phyloP scores from a whole-genome alignment of 2,797 vertebrate genomes.

The Gobio occitaniae region DNA sequence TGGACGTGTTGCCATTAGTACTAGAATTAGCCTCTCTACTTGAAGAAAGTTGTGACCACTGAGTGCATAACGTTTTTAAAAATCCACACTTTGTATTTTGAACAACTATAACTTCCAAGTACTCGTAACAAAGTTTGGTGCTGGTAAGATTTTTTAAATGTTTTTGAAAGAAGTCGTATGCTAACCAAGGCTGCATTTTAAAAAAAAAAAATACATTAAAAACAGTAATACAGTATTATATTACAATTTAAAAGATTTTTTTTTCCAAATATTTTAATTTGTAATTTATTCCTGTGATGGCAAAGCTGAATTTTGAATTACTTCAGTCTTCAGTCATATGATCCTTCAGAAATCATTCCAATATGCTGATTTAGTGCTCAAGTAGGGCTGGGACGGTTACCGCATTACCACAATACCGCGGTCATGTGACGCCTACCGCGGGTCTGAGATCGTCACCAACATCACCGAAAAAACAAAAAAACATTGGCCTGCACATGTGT shows the following conservation, averaged over 20 bases:
- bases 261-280: neutral
- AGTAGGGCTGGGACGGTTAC: too few relatives aligned
- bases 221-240: neutral
- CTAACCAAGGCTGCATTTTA: neutral
- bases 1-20: neutral
- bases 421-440: too few relatives aligned
- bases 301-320: neutral
- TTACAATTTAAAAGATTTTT: neutral
- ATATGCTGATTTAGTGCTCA: neutral
- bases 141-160: too few relatives aligned
- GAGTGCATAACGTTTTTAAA: neutral
- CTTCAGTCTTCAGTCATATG: neutral
- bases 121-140: neutral
- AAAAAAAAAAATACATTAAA: neutral
- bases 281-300: neutral
- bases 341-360: neutral
- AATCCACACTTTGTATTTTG: neutral
- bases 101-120: neutral
- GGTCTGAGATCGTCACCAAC: too few relatives aligned
- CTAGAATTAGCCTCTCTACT: neutral
- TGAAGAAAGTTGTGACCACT: neutral
- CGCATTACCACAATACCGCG: too few relatives aligned
- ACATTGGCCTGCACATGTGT: too few relatives aligned
- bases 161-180: neutral
- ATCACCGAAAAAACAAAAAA: too few relatives aligned